These are phyloP conservation scores for Perognathus longimembris DNA, from an alignment of 2,113 vertebrate genomes.

Conservation along the genomic window DNA sequence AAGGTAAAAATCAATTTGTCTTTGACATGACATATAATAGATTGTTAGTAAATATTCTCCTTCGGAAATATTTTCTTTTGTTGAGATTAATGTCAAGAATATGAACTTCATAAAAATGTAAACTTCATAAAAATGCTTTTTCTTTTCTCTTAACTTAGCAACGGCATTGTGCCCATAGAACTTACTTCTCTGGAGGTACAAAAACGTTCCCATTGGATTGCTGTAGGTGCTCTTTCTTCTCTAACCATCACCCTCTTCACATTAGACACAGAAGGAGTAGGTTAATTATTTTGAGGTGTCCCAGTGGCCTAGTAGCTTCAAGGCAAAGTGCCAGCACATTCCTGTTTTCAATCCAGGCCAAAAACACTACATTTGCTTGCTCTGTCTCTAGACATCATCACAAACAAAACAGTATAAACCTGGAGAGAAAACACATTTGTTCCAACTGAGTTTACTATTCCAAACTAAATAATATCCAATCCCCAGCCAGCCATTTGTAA, in stretches of 20 bases:
- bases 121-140: not conserved
- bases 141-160: not conserved
- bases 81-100: constrained; percentile 15
- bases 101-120: not conserved
- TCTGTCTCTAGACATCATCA: constrained; percentile 41
- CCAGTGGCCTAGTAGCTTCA: constrained; percentile 69
- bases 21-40: not conserved
- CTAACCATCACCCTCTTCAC: not conserved
- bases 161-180: not conserved
- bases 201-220: not conserved
- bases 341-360: constrained; percentile 56
- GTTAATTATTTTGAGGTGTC: constrained; percentile 69
- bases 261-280: constrained; percentile 19
- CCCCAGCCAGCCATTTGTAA: constrained; percentile 37
- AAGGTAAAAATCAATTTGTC: not conserved
- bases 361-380: constrained; percentile 45
- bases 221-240: constrained; percentile 14
- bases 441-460: constrained; percentile 46
- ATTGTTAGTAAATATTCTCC: not conserved
- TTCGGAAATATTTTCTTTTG: not conserved
- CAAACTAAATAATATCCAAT: constrained; percentile 59
- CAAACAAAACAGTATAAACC: constrained; percentile 45
- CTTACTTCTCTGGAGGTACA: not conserved
- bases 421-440: constrained; percentile 43
- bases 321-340: constrained; percentile 52